phyloP scores from a whole-genome alignment of 1,140 invertebrate species.

The Popillia japonica region DNA sequence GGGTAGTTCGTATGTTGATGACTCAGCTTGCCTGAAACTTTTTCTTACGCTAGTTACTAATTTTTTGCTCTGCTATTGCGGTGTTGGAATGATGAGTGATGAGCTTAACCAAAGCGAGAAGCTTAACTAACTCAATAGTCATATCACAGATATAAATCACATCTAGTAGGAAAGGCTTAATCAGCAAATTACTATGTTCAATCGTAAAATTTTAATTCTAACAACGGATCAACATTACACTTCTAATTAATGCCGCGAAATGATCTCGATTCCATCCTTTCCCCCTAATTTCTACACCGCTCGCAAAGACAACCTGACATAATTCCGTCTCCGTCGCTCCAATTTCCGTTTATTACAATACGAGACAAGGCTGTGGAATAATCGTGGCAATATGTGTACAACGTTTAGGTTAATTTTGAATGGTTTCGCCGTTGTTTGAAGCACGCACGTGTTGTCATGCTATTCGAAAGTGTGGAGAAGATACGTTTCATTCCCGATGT shows the following conservation, averaged over 20 bases:
- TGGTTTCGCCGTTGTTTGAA: background rate
- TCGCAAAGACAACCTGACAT: background rate
- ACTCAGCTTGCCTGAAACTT: no score
- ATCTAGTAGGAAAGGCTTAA: no score
- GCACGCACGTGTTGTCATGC: background rate
- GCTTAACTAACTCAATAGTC: no score
- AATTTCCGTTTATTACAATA: background rate
- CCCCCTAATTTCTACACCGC: background rate
- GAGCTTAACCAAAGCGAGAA: no score
- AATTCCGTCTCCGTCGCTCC: background rate
- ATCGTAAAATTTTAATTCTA: constrained; percentile 8
- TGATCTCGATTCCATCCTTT: background rate
- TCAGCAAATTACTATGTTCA: background rate
- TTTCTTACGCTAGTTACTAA: no score
- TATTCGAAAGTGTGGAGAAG: background rate
- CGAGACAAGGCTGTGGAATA: background rate
- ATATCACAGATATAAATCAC: no score
- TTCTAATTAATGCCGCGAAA: constrained; percentile 9
- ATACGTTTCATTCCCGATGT: constrained; percentile 4
- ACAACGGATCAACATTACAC: constrained; percentile 3
- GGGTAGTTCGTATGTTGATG: background rate
- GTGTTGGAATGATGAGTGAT: no score
- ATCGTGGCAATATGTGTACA: background rate
- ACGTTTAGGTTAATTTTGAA: constrained; percentile 2
- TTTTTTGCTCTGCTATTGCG: no score